phyloP scores from a whole-genome alignment of 2,113 vertebrate species.

The Toxotes jaculatrix region DNA sequence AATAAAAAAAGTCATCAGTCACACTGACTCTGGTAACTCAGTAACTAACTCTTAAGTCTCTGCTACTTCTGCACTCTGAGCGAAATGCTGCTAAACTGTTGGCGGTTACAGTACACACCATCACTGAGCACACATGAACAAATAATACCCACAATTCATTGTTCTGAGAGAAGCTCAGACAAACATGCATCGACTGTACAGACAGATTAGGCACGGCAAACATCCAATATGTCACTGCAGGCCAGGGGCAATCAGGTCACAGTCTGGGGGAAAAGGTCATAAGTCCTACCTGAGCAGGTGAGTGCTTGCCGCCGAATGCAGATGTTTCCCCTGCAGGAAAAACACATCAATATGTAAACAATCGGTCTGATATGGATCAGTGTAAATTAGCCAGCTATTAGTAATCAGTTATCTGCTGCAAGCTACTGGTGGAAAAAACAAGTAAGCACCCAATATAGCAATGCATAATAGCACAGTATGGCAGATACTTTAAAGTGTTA shows the following conservation, averaged over 20 bases:
- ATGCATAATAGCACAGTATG: not conserved
- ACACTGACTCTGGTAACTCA: not conserved
- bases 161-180: not conserved
- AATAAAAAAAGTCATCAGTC: not conserved
- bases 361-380: conserved; percentile 4
- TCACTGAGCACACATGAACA: not conserved
- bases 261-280: conserved; percentile 28
- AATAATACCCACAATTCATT: not conserved
- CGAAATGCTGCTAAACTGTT: not conserved
- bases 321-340: conserved; percentile 39
- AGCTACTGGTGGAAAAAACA: not conserved
- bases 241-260: conserved; percentile 1
- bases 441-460: not conserved
- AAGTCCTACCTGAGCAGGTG: conserved; percentile 63
- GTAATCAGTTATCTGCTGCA: not conserved
- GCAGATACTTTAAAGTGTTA: not conserved
- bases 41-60: not conserved
- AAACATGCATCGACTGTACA: not conserved
- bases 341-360: not conserved
- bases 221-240: conserved; percentile 2
- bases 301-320: conserved; percentile 23
- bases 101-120: not conserved
- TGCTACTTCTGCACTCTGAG: not conserved
- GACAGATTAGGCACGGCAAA: conserved; percentile 2
- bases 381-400: not conserved